phyloP scores from a whole-genome alignment of 2,113 vertebrate species.

The Agapornis roseicollis region DNA sequence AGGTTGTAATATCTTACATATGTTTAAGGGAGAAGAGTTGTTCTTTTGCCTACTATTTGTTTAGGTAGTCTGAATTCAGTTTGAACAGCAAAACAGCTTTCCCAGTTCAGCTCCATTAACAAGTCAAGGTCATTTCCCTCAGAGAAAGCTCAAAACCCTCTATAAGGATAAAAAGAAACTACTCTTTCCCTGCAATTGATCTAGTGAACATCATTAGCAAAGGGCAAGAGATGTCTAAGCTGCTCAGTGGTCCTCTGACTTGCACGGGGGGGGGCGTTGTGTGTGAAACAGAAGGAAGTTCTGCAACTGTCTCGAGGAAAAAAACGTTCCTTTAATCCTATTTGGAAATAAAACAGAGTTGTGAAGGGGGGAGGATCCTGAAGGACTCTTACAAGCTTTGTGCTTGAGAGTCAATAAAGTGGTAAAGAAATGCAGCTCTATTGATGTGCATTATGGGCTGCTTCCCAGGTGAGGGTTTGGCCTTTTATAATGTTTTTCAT shows the following conservation, averaged over 20 bases:
- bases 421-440: neutral
- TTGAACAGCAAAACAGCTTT: slow-evolving; percentile 52
- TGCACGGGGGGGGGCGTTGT: neutral
- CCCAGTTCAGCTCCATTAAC: slow-evolving; percentile 21
- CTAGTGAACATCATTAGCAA: neutral
- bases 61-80: slow-evolving; percentile 38
- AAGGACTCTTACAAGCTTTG: neutral
- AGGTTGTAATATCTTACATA: slow-evolving; percentile 31
- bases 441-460: neutral
- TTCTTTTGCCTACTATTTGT: slow-evolving; percentile 30
- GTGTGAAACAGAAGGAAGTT: slow-evolving; percentile 19
- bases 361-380: neutral
- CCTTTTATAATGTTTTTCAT: neutral
- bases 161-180: neutral
- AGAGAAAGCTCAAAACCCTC: slow-evolving; percentile 32
- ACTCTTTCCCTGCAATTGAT: neutral
- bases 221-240: slow-evolving; percentile 10
- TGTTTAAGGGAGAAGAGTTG: slow-evolving; percentile 26
- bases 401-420: neutral
- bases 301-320: neutral
- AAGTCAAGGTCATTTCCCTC: slow-evolving; percentile 44
- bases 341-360: slow-evolving; percentile 13
- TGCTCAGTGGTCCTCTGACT: neutral
- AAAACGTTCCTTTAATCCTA: neutral
- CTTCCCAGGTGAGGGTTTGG: neutral